Percentiles rank a stretch among this genome's conserved stretches.
Conservation (phyloP, 2,113 vertebrate species). For the Halcyon senegalensis region DNA sequence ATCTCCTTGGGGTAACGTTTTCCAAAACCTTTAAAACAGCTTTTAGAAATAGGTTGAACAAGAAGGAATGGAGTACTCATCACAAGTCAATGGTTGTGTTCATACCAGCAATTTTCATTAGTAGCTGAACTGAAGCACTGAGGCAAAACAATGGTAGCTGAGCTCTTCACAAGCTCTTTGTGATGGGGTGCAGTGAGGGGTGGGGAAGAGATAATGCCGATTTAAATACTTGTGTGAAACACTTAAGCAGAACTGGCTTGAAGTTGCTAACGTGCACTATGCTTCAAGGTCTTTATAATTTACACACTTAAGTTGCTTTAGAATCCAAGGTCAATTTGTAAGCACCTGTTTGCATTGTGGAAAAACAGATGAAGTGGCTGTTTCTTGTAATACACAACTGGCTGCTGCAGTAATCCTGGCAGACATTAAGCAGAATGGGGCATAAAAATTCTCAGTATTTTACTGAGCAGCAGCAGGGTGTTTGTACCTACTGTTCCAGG, state of each 20-base stretch:
- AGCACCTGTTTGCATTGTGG: neutral
- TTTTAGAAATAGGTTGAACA: neutral
- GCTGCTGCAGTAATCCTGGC: neutral
- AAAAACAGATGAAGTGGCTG: neutral
- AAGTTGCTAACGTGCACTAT: neutral
- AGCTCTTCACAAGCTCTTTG: neutral
- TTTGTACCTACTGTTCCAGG: neutral
- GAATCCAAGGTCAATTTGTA: slow-evolving; percentile 13
- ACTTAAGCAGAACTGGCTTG: neutral
- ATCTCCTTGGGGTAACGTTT: neutral
- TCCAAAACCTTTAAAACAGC: neutral
- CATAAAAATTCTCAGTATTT: neutral
- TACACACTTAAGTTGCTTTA: neutral
- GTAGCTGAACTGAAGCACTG: neutral
- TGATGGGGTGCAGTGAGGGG: neutral
- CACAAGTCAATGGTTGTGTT: neutral
- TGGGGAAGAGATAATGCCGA: neutral
- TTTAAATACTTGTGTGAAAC: neutral
- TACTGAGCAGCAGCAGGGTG: neutral
- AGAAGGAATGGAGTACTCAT: neutral
- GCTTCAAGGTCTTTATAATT: neutral
- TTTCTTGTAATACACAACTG: neutral
- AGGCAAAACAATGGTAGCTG: neutral
- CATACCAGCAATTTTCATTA: neutral
- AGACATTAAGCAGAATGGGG: neutral